Evolutionary conservation across 2,797 vertebrate species (phyloP).

Genomic region (Chaetodon trifasciatus): DNA sequence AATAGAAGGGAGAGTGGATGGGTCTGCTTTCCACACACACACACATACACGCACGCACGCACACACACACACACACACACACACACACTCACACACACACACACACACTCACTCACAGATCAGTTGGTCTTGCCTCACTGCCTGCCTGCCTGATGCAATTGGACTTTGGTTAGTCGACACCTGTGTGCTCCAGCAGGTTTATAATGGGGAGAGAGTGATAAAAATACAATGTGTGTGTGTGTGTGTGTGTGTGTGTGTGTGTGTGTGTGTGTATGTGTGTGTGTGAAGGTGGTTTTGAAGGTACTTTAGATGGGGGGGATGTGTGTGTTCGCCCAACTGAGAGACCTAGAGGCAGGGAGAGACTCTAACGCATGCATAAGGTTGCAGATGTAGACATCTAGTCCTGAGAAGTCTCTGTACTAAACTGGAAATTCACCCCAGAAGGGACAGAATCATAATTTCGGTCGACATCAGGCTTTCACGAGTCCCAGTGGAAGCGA

Average conservation of each 20-base stretch:
- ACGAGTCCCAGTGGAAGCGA: conserved; percentile 28
- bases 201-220: conserved; percentile 26
- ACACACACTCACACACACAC: conserved; percentile 37
- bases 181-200: conserved; percentile 53
- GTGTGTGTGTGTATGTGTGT: too few relatives aligned
- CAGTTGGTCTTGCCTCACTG: conserved; percentile 40
- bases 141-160: conserved; percentile 53
- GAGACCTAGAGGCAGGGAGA: conserved; percentile 12
- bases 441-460: conserved; percentile 42
- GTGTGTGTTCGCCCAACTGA: conserved; percentile 2
- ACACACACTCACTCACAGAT: conserved; percentile 27
- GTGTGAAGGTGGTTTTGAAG: too few relatives aligned
- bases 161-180: conserved; percentile 54
- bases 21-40: conserved; percentile 61
- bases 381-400: conserved; percentile 15
- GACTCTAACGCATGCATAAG: conserved; percentile 20
- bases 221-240: neutral
- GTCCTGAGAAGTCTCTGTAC: conserved; percentile 19
- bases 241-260: conserved; percentile 2
- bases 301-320: too few relatives aligned
- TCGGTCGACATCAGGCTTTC: conserved; percentile 34
- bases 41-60: conserved; percentile 32
- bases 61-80: conserved; percentile 23
- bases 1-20: conserved; percentile 70
- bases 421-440: conserved; percentile 41